These are phyloP conservation scores for Onthophagus sagittarius DNA, from an alignment of 2,888 invertebrate genomes.

Conservation along the genomic window DNA sequence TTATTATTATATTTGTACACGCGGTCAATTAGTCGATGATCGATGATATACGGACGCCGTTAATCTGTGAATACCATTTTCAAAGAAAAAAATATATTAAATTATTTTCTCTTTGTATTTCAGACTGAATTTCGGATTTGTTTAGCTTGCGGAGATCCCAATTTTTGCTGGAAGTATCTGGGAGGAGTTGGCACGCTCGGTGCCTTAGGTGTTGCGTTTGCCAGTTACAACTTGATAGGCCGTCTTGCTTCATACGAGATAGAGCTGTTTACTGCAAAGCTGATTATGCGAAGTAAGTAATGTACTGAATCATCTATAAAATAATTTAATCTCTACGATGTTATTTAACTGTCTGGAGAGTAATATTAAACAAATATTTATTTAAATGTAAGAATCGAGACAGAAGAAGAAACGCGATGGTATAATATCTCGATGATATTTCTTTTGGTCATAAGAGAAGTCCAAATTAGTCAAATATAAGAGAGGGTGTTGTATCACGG, in stretches of 20 bases:
- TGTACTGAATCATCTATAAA: neutral
- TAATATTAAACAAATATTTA: neutral
- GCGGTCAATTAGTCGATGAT: neutral
- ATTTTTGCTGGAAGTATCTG: conserved; percentile 84
- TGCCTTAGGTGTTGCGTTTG: conserved; percentile 92
- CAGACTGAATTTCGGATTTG: conserved; percentile 85
- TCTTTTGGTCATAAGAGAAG: no score
- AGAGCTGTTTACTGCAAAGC: conserved; percentile 90
- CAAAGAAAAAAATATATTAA: neutral
- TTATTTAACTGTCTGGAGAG: neutral
- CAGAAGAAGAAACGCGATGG: neutral
- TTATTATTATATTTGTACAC: conserved; percentile 16
- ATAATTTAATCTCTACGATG: neutral
- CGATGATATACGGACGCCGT: neutral
- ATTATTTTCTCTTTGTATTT: conserved; percentile 34
- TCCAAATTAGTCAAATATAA: no score
- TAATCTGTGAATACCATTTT: neutral
- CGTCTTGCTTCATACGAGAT: conserved; percentile 89
- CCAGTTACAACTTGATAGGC: conserved; percentile 80
- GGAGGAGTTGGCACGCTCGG: conserved; percentile 87
- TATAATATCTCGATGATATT: no score
- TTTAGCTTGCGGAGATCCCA: conserved; percentile 80
- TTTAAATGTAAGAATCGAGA: neutral
- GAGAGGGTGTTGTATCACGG: no score
- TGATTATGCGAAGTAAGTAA: conserved; percentile 88